Base-by-base conservation (phyloP, 1,140 invertebrate species). In the Triops longicaudatus region DNA sequence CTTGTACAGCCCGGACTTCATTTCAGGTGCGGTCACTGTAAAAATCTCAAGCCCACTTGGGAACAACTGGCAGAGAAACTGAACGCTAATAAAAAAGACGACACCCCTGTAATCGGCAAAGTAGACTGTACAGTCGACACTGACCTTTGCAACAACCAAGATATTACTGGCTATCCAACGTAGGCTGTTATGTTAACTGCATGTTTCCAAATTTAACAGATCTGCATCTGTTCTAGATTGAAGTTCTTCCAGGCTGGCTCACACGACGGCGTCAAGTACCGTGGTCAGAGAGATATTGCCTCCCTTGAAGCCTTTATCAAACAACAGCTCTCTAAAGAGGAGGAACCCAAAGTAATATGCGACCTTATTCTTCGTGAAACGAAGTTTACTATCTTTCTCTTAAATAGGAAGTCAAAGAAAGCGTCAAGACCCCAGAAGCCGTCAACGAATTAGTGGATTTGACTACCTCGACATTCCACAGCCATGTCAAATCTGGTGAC, bases 111-210 rank as follows among this genome's bases (percentile, higher is more conserved):
- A 76, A 89, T 92, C 78, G 91, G 88, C 3, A 90, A 91, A 85
- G 90, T 94, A 3, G 92, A 94, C 82, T 94, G 92, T 83, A 93
- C 91, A 1, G 84, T 84, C 17, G 90, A 93, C 78, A 89, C 87
- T 71, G 82, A 85, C 14, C 81, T 93, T 1, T 94, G 92, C 82
- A 86, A 87, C 14, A 85, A 90, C 75, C 88, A 93, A 78, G 90
- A 91, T 82, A 87, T 93, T 0, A 92, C 91, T 76, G 92, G 91
- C 26, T 90, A 90, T 82, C 89, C 89, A 11, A 90, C 89, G 86
- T 88, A 83, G 31, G 31, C 31, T 37, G 7, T 4, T 7, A 7
- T 37, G 2, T 37, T 37, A 37, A 37, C 31, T 37, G 31, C 31
- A 37, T 37, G 31, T 37, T 37, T 37, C 2, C 31, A 37, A 37